These are phyloP conservation scores for Julus scandinavius DNA, from an alignment of 2,888 invertebrate species.

Conservation along the genomic window DNA sequence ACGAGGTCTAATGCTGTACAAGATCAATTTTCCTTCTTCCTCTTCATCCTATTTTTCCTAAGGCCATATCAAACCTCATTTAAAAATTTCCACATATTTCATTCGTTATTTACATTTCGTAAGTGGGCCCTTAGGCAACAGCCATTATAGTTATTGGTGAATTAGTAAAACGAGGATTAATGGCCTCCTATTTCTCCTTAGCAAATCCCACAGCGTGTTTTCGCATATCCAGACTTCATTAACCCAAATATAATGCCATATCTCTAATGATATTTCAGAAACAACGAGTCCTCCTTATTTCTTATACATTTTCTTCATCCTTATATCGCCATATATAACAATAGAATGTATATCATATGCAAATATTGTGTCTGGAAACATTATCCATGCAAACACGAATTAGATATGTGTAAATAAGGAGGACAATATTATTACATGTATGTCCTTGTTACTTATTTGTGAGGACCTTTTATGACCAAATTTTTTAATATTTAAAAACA, in stretches of 20 bases:
- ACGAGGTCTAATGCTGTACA: constrained; percentile 2
- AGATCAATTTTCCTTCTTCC: neutral
- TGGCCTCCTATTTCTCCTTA: neutral
- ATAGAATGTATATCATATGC: too few species aligned
- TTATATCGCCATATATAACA: too few species aligned
- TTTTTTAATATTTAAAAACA: too few species aligned
- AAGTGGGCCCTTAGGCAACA: neutral
- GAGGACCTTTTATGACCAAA: too few species aligned
- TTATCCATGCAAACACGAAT: too few species aligned
- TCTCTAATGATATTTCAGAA: neutral
- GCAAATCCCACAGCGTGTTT: neutral
- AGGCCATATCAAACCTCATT: neutral
- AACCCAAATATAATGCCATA: neutral
- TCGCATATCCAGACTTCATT: neutral
- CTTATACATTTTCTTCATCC: neutral
- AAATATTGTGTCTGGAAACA: too few species aligned
- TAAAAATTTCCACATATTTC: neutral
- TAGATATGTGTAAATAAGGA: too few species aligned
- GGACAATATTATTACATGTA: too few species aligned
- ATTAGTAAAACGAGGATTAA: neutral
- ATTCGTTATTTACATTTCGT: constrained; percentile 24
- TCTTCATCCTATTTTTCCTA: neutral
- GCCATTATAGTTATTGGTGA: constrained; percentile 4
- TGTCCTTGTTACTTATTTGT: too few species aligned
- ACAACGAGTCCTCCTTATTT: neutral